Base-by-base conservation (phyloP, 1,140 invertebrate species). In the Nephila pilipes region DNA sequence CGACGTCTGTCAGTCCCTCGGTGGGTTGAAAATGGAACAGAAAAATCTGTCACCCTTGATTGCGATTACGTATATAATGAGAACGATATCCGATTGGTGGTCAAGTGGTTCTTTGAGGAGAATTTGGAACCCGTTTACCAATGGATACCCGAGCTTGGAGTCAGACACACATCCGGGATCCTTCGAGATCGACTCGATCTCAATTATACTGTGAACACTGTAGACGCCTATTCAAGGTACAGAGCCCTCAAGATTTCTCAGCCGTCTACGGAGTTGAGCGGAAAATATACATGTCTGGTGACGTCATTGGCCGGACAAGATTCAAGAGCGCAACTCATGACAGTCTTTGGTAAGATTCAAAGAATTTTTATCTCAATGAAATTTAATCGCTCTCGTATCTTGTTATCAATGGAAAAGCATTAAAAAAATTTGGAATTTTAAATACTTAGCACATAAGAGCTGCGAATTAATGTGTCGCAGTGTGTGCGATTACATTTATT, bases 51-150 rank as follows among this genome's bases (percentile, higher is more conserved):
- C 2, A 96, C 97, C 81, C 95, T 98, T 69, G 97, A 98, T 95
- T 98, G 97, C 95, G 97, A 97, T 94, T 98, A 97, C 95, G 95
- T 95, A 92, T 96, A 96, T 16, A 94, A 96, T 55, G 95, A 96
- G 46, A 97, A 97, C 65, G 95, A 95, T 18, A 89, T 87, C 6
- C 93, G 96, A 81, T 95, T 98, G 10, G 97, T 98, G 32, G 96
- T 98, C 69, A 97, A 98, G 95, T 98, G 97, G 97, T 98, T 97
- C 95, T 97, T 97, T 95, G 97, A 97, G 94, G 96, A 97, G 69
- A 95, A 96, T 90, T 96, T 96, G 1, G 95, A 96, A 85, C 96
- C 96, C 20, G 97, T 97, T 16, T 98, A 98, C 95, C 97, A 98
- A 95, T 98, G 97, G 97, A 97, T 98, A 96, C 96, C 96, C 25